Evolutionary conservation across 2,113 vertebrate genomes (phyloP).

Genomic region (Psophia crepitans): DNA sequence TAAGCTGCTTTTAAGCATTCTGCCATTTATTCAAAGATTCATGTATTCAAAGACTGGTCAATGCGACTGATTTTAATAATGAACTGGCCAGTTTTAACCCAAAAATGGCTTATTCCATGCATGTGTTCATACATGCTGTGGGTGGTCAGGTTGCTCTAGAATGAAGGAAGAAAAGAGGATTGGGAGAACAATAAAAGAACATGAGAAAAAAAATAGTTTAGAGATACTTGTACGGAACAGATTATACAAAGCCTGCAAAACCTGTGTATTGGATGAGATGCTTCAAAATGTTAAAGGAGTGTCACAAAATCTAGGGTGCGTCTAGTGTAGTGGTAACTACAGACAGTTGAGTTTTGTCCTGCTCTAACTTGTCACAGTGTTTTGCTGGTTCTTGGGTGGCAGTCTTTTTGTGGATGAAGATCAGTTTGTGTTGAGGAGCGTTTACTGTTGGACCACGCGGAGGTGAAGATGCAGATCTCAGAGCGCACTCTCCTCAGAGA

Average conservation of each 20-base stretch:
- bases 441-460: neutral
- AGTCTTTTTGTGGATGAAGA: neutral
- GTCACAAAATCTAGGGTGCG: neutral
- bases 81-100: neutral
- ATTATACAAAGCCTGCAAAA: neutral
- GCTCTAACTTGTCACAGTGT: neutral
- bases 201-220: neutral
- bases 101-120: neutral
- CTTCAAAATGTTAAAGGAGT: neutral
- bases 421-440: neutral
- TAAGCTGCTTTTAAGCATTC: neutral
- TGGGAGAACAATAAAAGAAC: neutral
- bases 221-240: neutral
- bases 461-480: neutral
- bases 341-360: neutral
- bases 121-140: neutral
- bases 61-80: neutral
- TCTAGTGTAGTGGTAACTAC: neutral
- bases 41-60: neutral
- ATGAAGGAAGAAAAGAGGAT: neutral
- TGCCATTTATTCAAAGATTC: neutral
- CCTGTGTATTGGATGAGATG: neutral
- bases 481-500: neutral
- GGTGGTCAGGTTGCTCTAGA: neutral
- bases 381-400: neutral